Conservation (phyloP, 2,888 invertebrate genomes). For the Drosophila prostipennis region DNA sequence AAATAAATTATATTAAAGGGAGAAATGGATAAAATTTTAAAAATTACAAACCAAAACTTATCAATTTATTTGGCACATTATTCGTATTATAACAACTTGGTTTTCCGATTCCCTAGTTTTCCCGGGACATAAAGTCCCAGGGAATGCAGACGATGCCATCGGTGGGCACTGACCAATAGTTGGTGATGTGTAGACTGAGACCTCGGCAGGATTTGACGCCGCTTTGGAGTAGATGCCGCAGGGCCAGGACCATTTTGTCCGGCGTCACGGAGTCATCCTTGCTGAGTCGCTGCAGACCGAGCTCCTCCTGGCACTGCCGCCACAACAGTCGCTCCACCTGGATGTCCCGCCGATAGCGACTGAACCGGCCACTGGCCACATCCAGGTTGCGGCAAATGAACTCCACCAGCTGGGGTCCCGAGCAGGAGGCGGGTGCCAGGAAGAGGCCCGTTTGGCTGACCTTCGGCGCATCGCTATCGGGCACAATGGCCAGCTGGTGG, state of each 20-base stretch:
- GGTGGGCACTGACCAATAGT: conserved; percentile 94
- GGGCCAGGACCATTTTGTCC: conserved; percentile 93
- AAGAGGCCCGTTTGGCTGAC: conserved; percentile 96
- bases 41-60: background rate
- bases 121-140: conserved; percentile 88
- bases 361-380: conserved; percentile 87
- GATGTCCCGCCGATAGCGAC: conserved; percentile 89
- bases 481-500: conserved; percentile 87
- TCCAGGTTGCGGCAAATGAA: conserved; percentile 92
- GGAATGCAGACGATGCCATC: conserved; percentile 96
- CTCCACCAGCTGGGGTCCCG: conserved; percentile 92
- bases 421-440: conserved; percentile 95
- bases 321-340: conserved; percentile 90
- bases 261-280: conserved; percentile 96
- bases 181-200: conserved; percentile 91
- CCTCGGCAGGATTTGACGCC: conserved; percentile 85
- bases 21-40: no score
- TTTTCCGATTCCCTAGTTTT: background rate
- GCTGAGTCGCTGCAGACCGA: conserved; percentile 88
- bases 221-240: conserved; percentile 87
- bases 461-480: conserved; percentile 96
- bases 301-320: conserved; percentile 87
- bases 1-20: background rate
- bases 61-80: background rate
- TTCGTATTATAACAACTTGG: no score